Evolutionary conservation across 2,113 vertebrate species (phyloP), one percentile per base, ranked within the genome.

Genomic region (Scomber colias): DNA sequence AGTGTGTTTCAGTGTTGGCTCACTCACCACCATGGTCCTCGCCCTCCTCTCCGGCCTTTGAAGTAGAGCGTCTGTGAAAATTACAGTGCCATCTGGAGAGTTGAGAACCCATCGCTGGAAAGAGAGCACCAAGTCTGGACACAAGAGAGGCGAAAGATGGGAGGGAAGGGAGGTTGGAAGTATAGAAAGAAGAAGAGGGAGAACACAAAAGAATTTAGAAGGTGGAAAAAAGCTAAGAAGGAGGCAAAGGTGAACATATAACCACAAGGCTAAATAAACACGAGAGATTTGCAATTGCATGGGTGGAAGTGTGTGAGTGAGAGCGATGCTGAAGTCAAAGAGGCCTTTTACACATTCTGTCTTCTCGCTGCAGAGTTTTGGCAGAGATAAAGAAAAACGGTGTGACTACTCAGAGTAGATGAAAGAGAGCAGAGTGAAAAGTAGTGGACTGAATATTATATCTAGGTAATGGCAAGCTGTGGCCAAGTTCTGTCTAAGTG

Each of bases 31-130:
- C 16, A 4, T 30, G 35, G 50, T 65, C 49, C 71, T n/a, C 15
- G 27, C 35, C 53, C 51, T 24, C 51, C 66, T 71, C 59, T 19
- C 30, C 55, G 40, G 72, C 73, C 77, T 92, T 91, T 93, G 86
- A 92, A 88, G 82, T 74, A 30, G 67, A 81, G 68, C 62, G 70
- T 81, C 83, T 87, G 73, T 86, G 89, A 72, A 83, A 87, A 83
- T 69, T 57, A 83, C 79, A 62, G 80, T 71, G 80, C 87, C 89
- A 91, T 91, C 85, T 92, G 88, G 83, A 93, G 86, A 79, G 73
- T 66, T 76, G 84, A 84, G 80, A 86, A 82, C 49, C 72, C 59
- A 54, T 68, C 7, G 15, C 74, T 75, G 35, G 56, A 69, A 79
- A 71, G 79, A 84, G 70, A 69, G 77, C 30, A 8, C 75, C 45